Conservation (phyloP, 1,140 invertebrate species). For the Heliconius hewitsoni region DNA sequence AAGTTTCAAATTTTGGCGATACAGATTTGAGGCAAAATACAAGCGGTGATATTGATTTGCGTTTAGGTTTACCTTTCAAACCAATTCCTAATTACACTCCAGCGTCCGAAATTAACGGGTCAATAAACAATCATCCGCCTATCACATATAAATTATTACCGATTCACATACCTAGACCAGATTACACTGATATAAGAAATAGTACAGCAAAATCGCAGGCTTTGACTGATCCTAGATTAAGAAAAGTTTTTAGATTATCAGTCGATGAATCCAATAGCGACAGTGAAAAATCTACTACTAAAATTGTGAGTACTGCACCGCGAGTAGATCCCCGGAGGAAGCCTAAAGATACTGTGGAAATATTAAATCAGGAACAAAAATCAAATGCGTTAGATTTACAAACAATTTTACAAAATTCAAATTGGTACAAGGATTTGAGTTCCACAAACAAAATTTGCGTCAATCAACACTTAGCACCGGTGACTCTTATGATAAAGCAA, state of each 20-base stretch:
- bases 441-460: conserved; percentile 86
- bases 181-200: conserved; percentile 88
- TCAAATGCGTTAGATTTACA: conserved; percentile 80
- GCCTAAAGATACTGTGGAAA: conserved; percentile 72
- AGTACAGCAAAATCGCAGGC: conserved; percentile 87
- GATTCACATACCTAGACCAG: conserved; percentile 87
- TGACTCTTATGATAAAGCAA: conserved; percentile 83
- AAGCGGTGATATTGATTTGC: conserved; percentile 86
- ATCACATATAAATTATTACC: conserved; percentile 85
- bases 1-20: conserved; percentile 76
- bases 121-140: conserved; percentile 88
- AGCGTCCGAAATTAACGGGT: conserved; percentile 92
- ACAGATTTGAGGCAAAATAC: conserved; percentile 80
- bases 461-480: conserved; percentile 84
- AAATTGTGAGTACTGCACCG: conserved; percentile 52
- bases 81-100: conserved; percentile 89
- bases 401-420: conserved; percentile 83
- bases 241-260: conserved; percentile 87
- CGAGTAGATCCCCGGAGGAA: conserved; percentile 82
- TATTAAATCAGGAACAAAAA: conserved; percentile 59
- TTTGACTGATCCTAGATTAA: conserved; percentile 86
- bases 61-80: conserved; percentile 88
- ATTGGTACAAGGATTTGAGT: conserved; percentile 85
- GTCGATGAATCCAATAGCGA: conserved; percentile 82
- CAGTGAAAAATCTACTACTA: conserved; percentile 68